Evolutionary conservation across 2,113 vertebrate genomes (phyloP), one percentile per base, ranked within the genome.

Genomic region (Bostrychus sinensis): DNA sequence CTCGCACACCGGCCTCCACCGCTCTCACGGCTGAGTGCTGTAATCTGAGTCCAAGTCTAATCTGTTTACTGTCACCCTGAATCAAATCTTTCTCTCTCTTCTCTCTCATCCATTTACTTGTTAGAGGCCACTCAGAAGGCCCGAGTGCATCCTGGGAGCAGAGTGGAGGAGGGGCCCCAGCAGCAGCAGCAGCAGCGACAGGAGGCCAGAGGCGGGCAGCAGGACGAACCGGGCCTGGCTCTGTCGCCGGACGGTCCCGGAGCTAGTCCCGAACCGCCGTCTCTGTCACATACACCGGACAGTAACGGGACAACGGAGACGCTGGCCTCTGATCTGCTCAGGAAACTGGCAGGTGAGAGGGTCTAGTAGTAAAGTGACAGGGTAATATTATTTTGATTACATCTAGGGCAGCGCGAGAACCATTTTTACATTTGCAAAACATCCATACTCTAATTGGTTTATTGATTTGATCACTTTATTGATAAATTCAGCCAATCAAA

Each of bases 111-210:
- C 3, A 5, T 30, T 32, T n/a, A 0, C 42, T 3, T 5, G 10
- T 34, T 66, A 90, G 89, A 88, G 62, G 85, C 86, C 28, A 90
- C 89, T 28, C 89, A 89, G 85, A 86, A 87, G 80, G 73, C 80
- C 68, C 77, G 77, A 70, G 6, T 81, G 77, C 80, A 64, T 79
- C 81, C 82, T 51, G 85, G 84, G 71, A 71, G 75, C 38, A 56
- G 8, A 1, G 80, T 43, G 23, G 82, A 84, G 59, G 70, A 0
- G 5, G 80, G 68, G 66, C 48, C 74, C 16, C 62, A 65, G 67
- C 45, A 48, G 30, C 50, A 41, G 0, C 17, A 48, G 22, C 13
- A 22, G 12, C 70, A 72, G 37, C 53, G 38, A 45, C 46, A 13
- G 14, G 65, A 56, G 17, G 82, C 34, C 8, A 62, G 56, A 0